A percentile compares a stretch with the other conserved stretches of the same genome.
These are phyloP conservation scores for Pollimyrus isidori DNA, from an alignment of 2,113 vertebrate genomes.

Conservation along the genomic window DNA sequence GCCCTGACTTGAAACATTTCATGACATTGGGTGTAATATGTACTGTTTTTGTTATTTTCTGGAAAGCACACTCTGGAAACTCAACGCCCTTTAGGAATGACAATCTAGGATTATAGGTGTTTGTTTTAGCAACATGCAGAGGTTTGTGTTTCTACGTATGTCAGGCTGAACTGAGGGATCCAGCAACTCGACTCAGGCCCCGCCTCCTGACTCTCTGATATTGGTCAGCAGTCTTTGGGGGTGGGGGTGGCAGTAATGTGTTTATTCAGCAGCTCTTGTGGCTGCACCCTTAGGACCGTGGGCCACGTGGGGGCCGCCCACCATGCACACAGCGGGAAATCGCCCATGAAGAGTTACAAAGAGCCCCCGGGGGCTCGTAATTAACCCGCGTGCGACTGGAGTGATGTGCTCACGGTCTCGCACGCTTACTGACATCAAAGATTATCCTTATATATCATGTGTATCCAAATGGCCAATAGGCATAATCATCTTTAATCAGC, in stretches of 20 bases:
- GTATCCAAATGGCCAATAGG: not conserved
- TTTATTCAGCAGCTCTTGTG: not conserved
- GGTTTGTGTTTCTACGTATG: not conserved
- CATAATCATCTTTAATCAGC: not conserved
- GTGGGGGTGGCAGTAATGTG: not conserved
- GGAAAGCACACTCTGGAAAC: slow-evolving; percentile 34
- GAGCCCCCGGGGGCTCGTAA: not conserved
- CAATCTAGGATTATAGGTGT: slow-evolving; percentile 11
- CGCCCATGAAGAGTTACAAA: not conserved
- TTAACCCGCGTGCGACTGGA: not conserved
- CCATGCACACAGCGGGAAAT: not conserved
- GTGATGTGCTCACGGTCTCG: not conserved
- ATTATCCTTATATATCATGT: not conserved
- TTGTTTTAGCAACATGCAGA: slow-evolving; percentile 2
- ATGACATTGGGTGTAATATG: slow-evolving; percentile 5
- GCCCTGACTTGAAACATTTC: slow-evolving; percentile 17
- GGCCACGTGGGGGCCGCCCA: not conserved
- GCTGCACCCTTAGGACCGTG: not conserved
- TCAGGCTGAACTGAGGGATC: not conserved
- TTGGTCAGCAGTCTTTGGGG: not conserved
- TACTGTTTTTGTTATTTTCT: slow-evolving; percentile 14
- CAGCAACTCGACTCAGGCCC: not conserved
- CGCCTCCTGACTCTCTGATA: not conserved
- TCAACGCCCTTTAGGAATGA: not conserved
- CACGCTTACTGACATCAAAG: not conserved